Percentiles rank a stretch among this genome's conserved stretches.
Evolutionary conservation across 2,888 invertebrate genomes (phyloP).

Genomic region (Nephrotoma appendiculata): DNA sequence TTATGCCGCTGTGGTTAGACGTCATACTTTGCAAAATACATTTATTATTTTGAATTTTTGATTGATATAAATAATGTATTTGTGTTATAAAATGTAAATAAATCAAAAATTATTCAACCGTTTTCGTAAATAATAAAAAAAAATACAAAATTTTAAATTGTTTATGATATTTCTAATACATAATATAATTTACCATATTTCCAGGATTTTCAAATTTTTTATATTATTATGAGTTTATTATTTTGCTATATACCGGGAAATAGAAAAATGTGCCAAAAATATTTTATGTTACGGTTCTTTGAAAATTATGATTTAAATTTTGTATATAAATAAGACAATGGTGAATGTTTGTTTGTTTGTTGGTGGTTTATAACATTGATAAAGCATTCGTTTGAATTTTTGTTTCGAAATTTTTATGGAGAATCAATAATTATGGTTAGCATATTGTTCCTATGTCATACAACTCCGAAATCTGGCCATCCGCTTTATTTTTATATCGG

Average conservation of each 20-base stretch:
- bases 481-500: no score
- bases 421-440: no score
- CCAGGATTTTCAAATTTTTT: not conserved
- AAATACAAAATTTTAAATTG: not conserved
- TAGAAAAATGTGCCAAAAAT: not conserved
- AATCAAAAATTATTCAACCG: not conserved
- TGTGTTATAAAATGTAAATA: not conserved
- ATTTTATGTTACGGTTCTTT: not conserved
- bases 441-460: no score
- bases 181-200: not conserved
- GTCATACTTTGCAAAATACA: not conserved
- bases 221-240: not conserved
- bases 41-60: not conserved
- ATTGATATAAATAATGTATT: not conserved
- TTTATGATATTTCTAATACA: not conserved
- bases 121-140: not conserved
- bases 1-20: not conserved
- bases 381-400: not conserved
- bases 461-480: no score
- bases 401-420: no score
- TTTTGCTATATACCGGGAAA: not conserved
- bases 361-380: not conserved
- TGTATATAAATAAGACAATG: not conserved
- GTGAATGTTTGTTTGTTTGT: not conserved
- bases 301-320: not conserved